A percentile compares a stretch with the other conserved stretches of the same genome.
phyloP scores from a whole-genome alignment of 1,140 invertebrate species.

The Aplysia californica region DNA sequence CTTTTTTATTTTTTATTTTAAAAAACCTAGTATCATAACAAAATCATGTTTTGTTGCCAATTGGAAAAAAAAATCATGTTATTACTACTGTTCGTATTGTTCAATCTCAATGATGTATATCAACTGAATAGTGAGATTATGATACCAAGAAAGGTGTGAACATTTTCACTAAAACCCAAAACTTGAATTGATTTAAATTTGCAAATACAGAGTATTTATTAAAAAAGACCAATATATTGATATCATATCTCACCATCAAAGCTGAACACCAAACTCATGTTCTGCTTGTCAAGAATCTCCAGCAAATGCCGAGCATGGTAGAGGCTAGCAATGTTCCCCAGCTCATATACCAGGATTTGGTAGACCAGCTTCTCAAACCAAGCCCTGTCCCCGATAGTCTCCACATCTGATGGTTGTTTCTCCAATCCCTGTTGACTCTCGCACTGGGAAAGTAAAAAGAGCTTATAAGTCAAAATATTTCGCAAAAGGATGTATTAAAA shows the following conservation, averaged over 20 bases:
- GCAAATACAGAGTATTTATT: no score
- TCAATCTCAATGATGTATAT: no score
- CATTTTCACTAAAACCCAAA: no score
- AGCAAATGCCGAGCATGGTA: slow-evolving; percentile 47
- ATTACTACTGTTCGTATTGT: no score
- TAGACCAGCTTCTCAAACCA: slow-evolving; percentile 55
- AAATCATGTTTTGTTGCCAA: neutral
- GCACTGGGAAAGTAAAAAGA: slow-evolving; percentile 18
- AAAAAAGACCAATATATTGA: slow-evolving; percentile 1
- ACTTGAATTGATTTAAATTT: no score
- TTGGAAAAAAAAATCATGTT: neutral
- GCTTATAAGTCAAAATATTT: neutral
- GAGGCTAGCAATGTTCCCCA: slow-evolving; percentile 37
- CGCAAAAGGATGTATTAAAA: neutral
- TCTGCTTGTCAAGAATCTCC: slow-evolving; percentile 49
- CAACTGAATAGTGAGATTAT: no score
- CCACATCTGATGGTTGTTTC: neutral
- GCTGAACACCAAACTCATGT: slow-evolving; percentile 56
- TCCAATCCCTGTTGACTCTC: neutral
- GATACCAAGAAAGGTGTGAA: no score
- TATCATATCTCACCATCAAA: slow-evolving; percentile 54
- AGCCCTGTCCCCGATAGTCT: slow-evolving; percentile 40
- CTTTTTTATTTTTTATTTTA: no score
- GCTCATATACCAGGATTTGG: slow-evolving; percentile 44
- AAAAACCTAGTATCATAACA: no score